These are phyloP conservation scores for Lagorchestes hirsutus DNA, from an alignment of 2,797 vertebrate species.

Conservation along the genomic window DNA sequence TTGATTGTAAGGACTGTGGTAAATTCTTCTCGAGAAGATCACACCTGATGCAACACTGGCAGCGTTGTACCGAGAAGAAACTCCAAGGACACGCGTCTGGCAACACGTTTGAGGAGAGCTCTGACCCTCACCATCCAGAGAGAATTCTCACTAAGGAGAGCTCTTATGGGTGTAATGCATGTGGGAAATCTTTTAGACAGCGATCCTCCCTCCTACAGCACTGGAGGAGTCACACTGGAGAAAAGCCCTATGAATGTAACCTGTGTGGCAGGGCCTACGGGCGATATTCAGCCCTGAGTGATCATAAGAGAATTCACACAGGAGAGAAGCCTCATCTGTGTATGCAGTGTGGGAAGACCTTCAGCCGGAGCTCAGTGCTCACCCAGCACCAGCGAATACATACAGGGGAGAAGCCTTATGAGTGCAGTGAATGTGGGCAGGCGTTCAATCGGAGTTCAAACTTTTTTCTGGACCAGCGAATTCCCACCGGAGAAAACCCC, in stretches of 20 bases:
- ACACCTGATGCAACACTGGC: not conserved
- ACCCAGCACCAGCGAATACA: constrained; percentile 75
- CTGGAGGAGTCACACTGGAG: not conserved
- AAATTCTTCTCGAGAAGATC: not conserved
- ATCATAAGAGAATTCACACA: constrained; percentile 68
- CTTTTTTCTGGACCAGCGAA: not conserved
- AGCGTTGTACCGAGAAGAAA: not conserved
- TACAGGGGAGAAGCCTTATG: constrained; percentile 75
- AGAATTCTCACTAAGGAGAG: not conserved
- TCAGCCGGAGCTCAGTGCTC: constrained; percentile 78
- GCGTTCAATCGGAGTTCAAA: constrained; percentile 70
- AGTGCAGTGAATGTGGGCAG: constrained; percentile 76
- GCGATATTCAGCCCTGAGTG: too few relatives aligned
- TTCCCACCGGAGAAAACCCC: not conserved
- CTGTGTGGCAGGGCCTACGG: too few relatives aligned
- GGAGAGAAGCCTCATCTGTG: constrained; percentile 76
- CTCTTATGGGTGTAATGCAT: constrained; percentile 55
- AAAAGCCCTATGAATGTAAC: too few relatives aligned
- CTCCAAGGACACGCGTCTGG: not conserved
- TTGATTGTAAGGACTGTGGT: not conserved
- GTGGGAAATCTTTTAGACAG: constrained; percentile 77
- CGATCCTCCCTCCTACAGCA: constrained; percentile 70
- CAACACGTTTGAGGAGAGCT: not conserved
- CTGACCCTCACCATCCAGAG: constrained; percentile 13
- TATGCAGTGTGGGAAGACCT: constrained; percentile 75